Percentiles rank a stretch among this genome's conserved stretches.
Evolutionary conservation across 2,888 invertebrate species (phyloP).

Genomic region (Diaphora mendica): DNA sequence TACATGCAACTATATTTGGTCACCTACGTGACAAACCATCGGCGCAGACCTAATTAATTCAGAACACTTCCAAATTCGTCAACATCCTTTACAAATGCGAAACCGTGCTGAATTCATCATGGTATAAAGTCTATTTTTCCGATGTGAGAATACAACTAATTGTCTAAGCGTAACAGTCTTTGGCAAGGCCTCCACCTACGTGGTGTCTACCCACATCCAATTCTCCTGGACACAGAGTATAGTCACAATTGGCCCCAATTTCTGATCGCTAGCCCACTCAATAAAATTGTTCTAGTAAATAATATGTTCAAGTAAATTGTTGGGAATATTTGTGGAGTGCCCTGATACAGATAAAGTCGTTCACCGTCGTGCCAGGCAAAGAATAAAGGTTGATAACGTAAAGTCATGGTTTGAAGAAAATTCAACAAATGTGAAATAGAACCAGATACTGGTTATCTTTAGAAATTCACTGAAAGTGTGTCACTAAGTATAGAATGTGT

Average conservation of each 20-base stretch:
- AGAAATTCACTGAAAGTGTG: constrained; percentile 70
- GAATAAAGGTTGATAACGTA: constrained; percentile 39
- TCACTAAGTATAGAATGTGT: constrained; percentile 61
- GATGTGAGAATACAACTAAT: constrained; percentile 56
- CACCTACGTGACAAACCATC: constrained; percentile 79
- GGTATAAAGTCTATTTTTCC: constrained; percentile 67
- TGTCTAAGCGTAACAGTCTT: constrained; percentile 76
- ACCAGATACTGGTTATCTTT: constrained; percentile 61
- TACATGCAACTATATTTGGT: constrained; percentile 78
- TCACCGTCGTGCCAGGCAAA: constrained; percentile 26
- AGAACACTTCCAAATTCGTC: constrained; percentile 76
- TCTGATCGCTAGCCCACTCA: constrained; percentile 48
- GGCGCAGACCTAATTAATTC: constrained; percentile 76
- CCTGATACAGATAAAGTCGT: constrained; percentile 43
- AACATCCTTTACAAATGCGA: constrained; percentile 62
- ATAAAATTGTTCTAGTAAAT: constrained; percentile 49
- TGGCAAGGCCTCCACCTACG: constrained; percentile 83
- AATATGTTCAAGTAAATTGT: constrained; percentile 41
- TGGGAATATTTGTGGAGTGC: constrained; percentile 32
- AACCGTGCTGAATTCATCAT: constrained; percentile 66
- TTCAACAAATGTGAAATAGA: constrained; percentile 36
- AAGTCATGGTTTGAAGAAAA: constrained; percentile 37
- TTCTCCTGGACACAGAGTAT: constrained; percentile 66
- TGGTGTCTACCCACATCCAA: constrained; percentile 82
- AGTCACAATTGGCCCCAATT: constrained; percentile 73